phyloP scores from a whole-genome alignment of 2,113 vertebrate genomes.

The Calypte anna region DNA sequence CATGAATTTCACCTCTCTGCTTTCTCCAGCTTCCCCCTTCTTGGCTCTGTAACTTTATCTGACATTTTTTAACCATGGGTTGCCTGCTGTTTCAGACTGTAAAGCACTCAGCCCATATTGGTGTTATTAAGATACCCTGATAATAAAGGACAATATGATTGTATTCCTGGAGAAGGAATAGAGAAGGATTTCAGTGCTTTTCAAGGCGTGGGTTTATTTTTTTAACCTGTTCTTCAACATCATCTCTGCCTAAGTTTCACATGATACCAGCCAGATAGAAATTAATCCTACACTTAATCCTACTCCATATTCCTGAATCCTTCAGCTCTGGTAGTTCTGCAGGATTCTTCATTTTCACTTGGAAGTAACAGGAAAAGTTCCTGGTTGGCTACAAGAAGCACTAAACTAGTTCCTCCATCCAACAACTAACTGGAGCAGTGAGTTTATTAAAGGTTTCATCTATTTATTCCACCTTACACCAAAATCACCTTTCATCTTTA shows the following conservation, averaged over 20 bases:
- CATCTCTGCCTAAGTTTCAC: neutral
- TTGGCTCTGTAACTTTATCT: neutral
- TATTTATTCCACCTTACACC: neutral
- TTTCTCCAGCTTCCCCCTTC: neutral
- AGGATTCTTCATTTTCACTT: neutral
- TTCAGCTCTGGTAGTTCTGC: neutral
- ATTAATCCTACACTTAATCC: neutral
- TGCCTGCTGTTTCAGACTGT: neutral
- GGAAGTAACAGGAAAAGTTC: neutral
- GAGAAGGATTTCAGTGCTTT: neutral
- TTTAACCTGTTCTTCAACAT: neutral
- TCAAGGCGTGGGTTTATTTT: neutral
- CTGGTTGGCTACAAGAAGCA: neutral
- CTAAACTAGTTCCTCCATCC: rapidly evolving
- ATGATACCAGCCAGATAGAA: neutral
- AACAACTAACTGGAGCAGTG: neutral
- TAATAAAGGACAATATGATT: neutral
- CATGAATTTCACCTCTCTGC: neutral
- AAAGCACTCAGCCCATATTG: neutral
- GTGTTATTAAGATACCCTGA: neutral
- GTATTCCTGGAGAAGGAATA: neutral
- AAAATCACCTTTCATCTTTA: slow-evolving; percentile 50
- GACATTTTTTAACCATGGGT: neutral
- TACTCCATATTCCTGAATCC: neutral
- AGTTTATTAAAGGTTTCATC: neutral